phyloP scores from a whole-genome alignment of 2,113 vertebrate species.

The Gallinago media region DNA sequence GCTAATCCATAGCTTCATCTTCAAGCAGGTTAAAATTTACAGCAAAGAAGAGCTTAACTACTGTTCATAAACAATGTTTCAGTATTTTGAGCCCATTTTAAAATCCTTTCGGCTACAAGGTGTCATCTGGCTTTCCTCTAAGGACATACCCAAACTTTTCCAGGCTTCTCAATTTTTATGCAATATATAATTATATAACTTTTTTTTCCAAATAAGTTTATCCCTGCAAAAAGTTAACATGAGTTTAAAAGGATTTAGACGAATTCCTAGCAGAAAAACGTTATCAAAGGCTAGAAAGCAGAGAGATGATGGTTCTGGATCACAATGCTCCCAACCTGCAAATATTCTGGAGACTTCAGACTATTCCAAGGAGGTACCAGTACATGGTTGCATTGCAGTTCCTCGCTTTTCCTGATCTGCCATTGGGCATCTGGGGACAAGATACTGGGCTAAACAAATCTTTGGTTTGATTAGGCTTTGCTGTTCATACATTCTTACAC shows the following conservation, averaged over 20 bases:
- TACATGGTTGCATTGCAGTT: neutral
- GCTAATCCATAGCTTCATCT: neutral
- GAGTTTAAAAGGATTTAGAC: neutral
- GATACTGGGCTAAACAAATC: neutral
- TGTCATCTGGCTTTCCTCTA: neutral
- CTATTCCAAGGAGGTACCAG: neutral
- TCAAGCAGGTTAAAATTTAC: neutral
- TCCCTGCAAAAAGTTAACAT: neutral
- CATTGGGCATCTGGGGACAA: neutral
- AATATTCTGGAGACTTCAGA: neutral
- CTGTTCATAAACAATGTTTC: neutral
- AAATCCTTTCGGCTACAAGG: neutral
- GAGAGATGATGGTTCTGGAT: neutral
- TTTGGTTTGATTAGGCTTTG: neutral
- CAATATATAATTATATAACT: neutral
- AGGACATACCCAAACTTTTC: neutral
- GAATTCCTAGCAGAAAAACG: neutral
- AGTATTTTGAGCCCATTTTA: neutral
- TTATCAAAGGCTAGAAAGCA: neutral
- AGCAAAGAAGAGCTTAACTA: neutral
- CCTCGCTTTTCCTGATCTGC: neutral
- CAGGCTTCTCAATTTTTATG: neutral
- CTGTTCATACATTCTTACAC: neutral
- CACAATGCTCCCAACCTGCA: neutral
- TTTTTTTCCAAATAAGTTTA: neutral